Conservation (phyloP, 2,888 invertebrate genomes). For the Chirona hameri region DNA sequence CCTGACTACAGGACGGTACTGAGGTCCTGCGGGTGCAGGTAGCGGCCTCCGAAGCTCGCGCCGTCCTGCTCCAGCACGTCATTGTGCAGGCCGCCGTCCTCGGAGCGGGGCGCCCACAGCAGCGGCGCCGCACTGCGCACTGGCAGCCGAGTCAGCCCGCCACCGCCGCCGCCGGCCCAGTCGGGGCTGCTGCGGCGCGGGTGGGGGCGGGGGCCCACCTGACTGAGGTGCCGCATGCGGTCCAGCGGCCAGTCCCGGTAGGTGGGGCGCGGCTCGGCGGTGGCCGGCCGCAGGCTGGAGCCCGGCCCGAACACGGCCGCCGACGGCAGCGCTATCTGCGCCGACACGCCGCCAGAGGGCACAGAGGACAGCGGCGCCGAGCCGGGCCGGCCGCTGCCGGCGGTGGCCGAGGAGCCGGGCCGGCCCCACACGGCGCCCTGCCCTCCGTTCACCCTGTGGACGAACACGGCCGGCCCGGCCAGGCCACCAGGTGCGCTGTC, state of each 20-base stretch:
- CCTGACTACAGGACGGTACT: background rate
- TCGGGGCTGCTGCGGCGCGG: no score
- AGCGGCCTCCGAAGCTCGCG: background rate
- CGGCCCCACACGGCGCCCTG: background rate
- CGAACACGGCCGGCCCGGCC: background rate
- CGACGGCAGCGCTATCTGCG: background rate
- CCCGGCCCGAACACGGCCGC: background rate
- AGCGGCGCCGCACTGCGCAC: background rate
- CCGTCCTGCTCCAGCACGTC: background rate
- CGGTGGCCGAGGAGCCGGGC: background rate
- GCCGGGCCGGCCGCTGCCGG: background rate
- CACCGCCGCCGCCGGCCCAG: no score
- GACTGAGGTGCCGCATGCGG: background rate
- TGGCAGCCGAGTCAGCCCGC: background rate
- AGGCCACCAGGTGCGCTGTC: background rate
- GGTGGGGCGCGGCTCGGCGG: background rate
- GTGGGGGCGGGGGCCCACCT: background rate
- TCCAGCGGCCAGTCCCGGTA: constrained; percentile 13
- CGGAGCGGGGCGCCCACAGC: background rate
- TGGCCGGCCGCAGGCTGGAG: background rate
- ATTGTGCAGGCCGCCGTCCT: background rate
- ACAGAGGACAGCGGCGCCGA: background rate
- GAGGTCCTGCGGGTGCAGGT: constrained; percentile 9
- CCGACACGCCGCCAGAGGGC: background rate
- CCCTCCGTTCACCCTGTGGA: constrained; percentile 1